Evolutionary conservation across 2,888 invertebrate species (phyloP).

Genomic region (Yponomeuta cagnagella): DNA sequence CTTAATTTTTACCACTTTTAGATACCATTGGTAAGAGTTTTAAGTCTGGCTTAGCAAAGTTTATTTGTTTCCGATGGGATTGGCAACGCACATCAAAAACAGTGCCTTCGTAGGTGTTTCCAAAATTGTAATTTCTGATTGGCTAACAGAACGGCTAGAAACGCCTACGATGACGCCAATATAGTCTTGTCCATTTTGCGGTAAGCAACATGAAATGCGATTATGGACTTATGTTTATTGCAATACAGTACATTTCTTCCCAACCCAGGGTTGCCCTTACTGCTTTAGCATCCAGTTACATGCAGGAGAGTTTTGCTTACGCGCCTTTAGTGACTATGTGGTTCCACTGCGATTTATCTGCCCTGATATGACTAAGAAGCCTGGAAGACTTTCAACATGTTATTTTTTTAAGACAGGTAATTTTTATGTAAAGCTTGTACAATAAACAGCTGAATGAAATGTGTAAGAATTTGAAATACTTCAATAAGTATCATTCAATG

Average conservation of each 20-base stretch:
- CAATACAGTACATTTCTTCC: constrained; percentile 22
- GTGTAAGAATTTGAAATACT: neutral
- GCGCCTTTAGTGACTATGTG: constrained; percentile 3
- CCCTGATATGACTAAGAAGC: neutral
- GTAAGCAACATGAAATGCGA: neutral
- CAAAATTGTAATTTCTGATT: no score
- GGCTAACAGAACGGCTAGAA: no score
- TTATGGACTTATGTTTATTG: constrained; percentile 9
- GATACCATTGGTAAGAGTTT: neutral
- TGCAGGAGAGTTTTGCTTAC: constrained; percentile 14
- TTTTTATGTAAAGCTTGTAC: neutral
- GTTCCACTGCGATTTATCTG: neutral
- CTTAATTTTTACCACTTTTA: neutral
- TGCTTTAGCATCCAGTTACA: constrained; percentile 30
- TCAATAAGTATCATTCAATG: neutral
- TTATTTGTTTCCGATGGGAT: neutral
- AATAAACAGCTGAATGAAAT: constrained; percentile 1
- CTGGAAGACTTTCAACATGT: neutral
- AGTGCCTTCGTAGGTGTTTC: no score
- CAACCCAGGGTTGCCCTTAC: constrained; percentile 36
- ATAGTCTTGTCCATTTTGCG: neutral
- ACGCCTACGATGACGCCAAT: neutral
- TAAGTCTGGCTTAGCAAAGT: constrained; percentile 20
- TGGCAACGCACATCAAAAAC: no score
- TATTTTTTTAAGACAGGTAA: neutral